phyloP scores from a whole-genome alignment of 2,113 vertebrate genomes.

The Callipepla californica region DNA sequence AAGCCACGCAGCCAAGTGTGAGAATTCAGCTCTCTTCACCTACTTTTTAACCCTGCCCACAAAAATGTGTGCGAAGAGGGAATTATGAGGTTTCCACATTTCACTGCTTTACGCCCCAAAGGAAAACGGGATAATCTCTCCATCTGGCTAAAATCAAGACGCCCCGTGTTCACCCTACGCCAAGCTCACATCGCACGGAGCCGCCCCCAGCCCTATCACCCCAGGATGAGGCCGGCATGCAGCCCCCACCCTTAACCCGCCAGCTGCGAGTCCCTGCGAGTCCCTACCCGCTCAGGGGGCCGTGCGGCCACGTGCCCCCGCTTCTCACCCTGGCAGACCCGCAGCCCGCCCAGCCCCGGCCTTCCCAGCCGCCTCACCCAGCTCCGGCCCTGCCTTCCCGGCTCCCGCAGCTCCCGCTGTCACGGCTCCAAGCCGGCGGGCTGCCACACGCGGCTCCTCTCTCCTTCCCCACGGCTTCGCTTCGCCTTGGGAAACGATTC shows the following conservation, averaged over 20 bases:
- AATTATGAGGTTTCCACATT: neutral
- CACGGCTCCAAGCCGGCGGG: neutral
- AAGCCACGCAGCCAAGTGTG: neutral
- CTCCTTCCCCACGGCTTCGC: neutral
- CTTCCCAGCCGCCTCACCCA: neutral
- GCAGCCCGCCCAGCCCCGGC: neutral
- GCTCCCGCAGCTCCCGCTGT: neutral
- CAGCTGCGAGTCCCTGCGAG: neutral
- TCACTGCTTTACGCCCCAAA: neutral
- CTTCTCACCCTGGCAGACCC: neutral
- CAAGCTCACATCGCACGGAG: accelerated
- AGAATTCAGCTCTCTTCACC: neutral
- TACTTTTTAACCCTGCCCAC: neutral
- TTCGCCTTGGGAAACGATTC: neutral
- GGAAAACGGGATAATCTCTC: neutral
- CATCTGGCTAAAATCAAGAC: neutral
- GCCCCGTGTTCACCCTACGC: neutral
- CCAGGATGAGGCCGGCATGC: accelerated
- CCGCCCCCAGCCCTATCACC: neutral
- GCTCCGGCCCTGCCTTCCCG: neutral
- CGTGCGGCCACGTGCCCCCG: neutral
- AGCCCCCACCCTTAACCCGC: neutral
- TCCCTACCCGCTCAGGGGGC: conserved; percentile 3
- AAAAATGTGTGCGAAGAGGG: neutral
- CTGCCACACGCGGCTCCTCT: neutral